Evolutionary conservation across 2,797 vertebrate genomes (phyloP), one percentile per base, ranked within the genome.

Genomic region (Limosa lapponica): DNA sequence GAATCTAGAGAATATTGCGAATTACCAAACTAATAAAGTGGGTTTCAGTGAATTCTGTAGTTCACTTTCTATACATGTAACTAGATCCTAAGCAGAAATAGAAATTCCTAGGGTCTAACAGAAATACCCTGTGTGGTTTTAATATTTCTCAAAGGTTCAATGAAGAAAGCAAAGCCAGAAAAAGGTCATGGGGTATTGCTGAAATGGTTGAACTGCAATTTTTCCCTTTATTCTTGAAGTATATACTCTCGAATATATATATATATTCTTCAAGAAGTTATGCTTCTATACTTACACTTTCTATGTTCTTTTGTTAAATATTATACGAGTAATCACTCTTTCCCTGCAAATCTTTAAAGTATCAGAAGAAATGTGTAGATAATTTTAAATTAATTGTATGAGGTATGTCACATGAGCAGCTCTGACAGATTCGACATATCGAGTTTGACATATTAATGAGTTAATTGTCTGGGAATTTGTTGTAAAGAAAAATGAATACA

Each of bases 131-230:
- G 3, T 43, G 10, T 54, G 48, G 18, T 74, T 54, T 77, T 44
- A 32, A 15, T 34, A 28, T 54, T 81, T 43, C 61, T 83, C 5
- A 49, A 27, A 58, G 32, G 25, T 16, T 91, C 54, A 22, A 18
- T 59, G 48, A 28, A 59, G 25, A 25, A 12, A 54, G 10, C 14
- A 79, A 75, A 90, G 34, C 14, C 32, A 65, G 32, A n/a, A 57
- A 57, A 85, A 27, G 18, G 2, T 22, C 2, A 6, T 0, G 0
- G 14, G 10, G 1, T 43, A 1, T 66, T n/a, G 17, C 34, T 82
- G 57, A 79, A 12, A 43, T 43, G 11, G 24, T 75, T 77, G 22
- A 77, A 58, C 8, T 54, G 61, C 16, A 86, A 18, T 7, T 39
- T 73, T 52, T 28, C 46, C 14, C 10, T 46, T 73, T 77, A 6